Evolutionary conservation across 2,797 vertebrate genomes (phyloP), one percentile per base, ranked within the genome.

Genomic region (Diglossa cyanea): DNA sequence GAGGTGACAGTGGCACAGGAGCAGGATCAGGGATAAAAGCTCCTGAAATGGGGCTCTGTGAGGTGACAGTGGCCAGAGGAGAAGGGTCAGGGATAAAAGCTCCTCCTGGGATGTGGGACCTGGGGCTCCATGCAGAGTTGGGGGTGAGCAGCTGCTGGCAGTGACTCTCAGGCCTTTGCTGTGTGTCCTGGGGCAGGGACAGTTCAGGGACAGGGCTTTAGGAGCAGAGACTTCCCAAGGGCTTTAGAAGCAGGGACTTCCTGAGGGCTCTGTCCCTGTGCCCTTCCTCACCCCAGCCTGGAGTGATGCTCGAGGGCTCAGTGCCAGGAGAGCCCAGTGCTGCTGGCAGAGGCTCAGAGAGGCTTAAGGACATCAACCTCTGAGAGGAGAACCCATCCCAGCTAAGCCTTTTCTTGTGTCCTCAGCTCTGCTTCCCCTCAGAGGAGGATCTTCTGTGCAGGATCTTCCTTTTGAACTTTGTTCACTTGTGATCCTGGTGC

Each of bases 241-340:
- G 7, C 16, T 57, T 42, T 42, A 14, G 45, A 23, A 47, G 28
- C 61, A 39, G 33, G 30, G 37, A 50, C 0, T 1, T 24, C 12
- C 51, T 0, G 0, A 25, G 67, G 33, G 7, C 16, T 57, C 47
- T 51, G 66, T 60, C n/a, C 30, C 44, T 12, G 39, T 47, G 83
- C 37, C 45, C 50, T 50, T 21, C 48, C 60, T 50, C 5, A 5
- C 24, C 48, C 4, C 0, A 1, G 10, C 2, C 48, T 13, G 28
- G 21, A 6, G 33, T 3, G 66, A 33, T 30, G 1, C 66, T 81
- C 2, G 0, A 3, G 70, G 81, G 31, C 14, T 1, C 3, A 0
- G 48, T 54, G 45, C 28, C 8, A 10, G 62, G 24, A 51, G 81
- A n/a, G 2, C 17, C 17, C 2, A 0, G 13, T 23, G 48, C 40